Conservation (phyloP, 1,140 invertebrate species). For the Drosophila tani region DNA sequence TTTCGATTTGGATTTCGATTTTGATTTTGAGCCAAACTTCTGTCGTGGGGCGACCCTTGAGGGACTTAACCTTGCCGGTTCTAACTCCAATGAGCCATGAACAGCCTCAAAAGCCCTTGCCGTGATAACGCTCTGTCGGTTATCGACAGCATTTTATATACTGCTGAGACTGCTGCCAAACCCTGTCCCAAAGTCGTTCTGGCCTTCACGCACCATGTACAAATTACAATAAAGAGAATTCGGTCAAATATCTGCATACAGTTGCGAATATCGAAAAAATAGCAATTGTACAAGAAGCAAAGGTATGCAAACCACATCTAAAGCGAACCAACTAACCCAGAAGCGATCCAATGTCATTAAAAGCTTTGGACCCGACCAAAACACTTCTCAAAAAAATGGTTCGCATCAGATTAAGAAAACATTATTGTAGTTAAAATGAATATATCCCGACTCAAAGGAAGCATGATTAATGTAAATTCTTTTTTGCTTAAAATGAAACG, state of each 20-base stretch:
- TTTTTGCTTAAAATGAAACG: not conserved
- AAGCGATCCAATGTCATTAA: not conserved
- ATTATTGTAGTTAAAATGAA: not conserved
- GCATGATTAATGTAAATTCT: not conserved
- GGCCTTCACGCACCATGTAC: not conserved
- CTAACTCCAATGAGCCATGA: slow-evolving; percentile 51
- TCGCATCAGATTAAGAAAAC: not conserved
- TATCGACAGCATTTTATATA: not conserved
- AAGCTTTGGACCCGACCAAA: not conserved
- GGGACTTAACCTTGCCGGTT: slow-evolving; percentile 61
- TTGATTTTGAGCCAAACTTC: slow-evolving; percentile 2
- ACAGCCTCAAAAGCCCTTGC: slow-evolving; percentile 3
- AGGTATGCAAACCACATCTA: not conserved
- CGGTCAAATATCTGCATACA: not conserved
- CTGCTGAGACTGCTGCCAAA: not conserved
- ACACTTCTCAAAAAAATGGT: not conserved
- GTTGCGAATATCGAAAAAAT: not conserved
- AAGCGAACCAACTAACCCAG: slow-evolving; percentile 1
- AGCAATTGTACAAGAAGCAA: no score
- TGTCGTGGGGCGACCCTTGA: slow-evolving; percentile 32
- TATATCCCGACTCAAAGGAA: not conserved
- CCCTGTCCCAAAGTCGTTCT: not conserved
- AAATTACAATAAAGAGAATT: slow-evolving; percentile 2
- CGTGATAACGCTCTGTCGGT: not conserved
- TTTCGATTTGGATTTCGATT: slow-evolving; percentile 9